Percentiles rank a stretch among this genome's conserved stretches.
Evolutionary conservation across 2,888 invertebrate species (phyloP).

Genomic region (Drosophila barbarae): DNA sequence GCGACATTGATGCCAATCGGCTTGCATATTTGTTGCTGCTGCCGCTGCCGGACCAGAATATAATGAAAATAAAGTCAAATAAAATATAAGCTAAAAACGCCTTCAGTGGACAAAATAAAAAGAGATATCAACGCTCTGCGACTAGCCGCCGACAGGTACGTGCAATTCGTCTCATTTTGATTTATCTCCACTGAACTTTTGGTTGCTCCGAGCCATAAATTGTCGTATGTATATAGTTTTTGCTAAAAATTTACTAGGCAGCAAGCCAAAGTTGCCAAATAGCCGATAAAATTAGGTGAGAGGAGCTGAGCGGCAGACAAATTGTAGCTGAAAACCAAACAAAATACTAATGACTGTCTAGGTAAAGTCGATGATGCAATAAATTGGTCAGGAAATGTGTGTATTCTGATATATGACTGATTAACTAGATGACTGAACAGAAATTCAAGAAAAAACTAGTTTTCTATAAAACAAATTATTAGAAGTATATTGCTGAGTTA

Average conservation of each 20-base stretch:
- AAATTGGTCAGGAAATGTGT: slow-evolving; percentile 5
- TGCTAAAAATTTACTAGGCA: slow-evolving; percentile 11
- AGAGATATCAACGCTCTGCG: slow-evolving; percentile 57
- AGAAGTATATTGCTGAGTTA: no score
- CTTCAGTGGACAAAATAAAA: slow-evolving; percentile 61
- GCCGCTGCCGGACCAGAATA: slow-evolving; percentile 39
- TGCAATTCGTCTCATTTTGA: slow-evolving; percentile 65
- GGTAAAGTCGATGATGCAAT: slow-evolving; percentile 26
- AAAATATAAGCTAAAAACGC: slow-evolving; percentile 59
- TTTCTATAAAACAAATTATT: no score
- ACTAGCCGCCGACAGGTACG: slow-evolving; percentile 62
- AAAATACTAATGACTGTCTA: slow-evolving; percentile 13
- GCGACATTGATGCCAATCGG: slow-evolving; percentile 74
- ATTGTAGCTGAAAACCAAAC: slow-evolving; percentile 7
- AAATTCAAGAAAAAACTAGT: neutral
- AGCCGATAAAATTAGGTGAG: slow-evolving; percentile 13
- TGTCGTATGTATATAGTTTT: slow-evolving; percentile 24
- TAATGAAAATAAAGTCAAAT: slow-evolving; percentile 40
- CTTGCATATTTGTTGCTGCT: slow-evolving; percentile 51
- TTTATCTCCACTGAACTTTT: slow-evolving; percentile 54
- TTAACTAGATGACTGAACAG: slow-evolving; percentile 10
- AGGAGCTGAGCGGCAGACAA: slow-evolving; percentile 7
- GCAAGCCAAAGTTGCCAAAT: slow-evolving; percentile 2
- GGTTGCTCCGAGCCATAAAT: slow-evolving; percentile 38
- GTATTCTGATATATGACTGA: slow-evolving; percentile 5